Evolutionary conservation across 2,113 vertebrate genomes (phyloP).

Genomic region (Semnornis frantzii): DNA sequence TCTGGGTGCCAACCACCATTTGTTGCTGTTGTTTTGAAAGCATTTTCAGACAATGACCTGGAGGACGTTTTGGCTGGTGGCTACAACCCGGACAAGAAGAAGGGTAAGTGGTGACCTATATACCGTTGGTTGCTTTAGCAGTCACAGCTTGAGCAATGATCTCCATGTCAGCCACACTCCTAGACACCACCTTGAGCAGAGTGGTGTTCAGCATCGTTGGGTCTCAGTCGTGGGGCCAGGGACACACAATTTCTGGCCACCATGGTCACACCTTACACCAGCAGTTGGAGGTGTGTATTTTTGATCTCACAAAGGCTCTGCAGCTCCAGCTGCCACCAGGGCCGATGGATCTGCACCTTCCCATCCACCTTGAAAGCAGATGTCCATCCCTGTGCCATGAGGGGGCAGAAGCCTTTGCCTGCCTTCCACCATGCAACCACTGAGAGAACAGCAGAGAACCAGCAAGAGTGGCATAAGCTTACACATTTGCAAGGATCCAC

Average conservation of each 20-base stretch:
- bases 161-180: neutral
- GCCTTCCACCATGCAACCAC: fast-evolving
- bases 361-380: fast-evolving
- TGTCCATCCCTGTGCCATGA: neutral
- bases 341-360: fast-evolving
- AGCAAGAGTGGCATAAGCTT: fast-evolving
- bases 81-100: slow-evolving; percentile 88
- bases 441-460: fast-evolving
- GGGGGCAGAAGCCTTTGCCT: fast-evolving
- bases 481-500: fast-evolving
- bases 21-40: slow-evolving; percentile 37
- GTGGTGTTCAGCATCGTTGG: fast-evolving
- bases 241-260: neutral
- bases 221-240: neutral
- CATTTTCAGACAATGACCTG: slow-evolving; percentile 83
- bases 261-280: neutral
- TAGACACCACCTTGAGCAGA: neutral
- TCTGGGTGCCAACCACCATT: neutral
- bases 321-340: neutral
- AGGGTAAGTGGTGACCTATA: slow-evolving; percentile 41
- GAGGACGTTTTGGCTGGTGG: slow-evolving; percentile 28
- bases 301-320: fast-evolving
- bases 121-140: fast-evolving
- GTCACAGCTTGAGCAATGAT: fast-evolving
- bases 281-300: neutral